phyloP scores from a whole-genome alignment of 2,797 vertebrate species.

The Threskiornis aethiopicus region DNA sequence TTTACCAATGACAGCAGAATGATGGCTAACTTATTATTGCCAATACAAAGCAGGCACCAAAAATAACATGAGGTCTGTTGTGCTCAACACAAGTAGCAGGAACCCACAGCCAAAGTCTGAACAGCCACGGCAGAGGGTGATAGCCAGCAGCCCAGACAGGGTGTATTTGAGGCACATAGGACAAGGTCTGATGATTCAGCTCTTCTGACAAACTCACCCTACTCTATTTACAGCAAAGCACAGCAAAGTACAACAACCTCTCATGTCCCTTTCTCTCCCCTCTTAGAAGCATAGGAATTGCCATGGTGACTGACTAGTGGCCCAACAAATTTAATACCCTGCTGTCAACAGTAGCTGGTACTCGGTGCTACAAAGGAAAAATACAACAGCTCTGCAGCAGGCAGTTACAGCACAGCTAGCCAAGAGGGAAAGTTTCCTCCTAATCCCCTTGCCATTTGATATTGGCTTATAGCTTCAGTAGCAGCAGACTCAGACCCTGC shows the following conservation, averaged over 20 bases:
- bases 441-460: neutral
- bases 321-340: neutral
- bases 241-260: neutral
- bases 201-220: neutral
- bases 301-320: neutral
- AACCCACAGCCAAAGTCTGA: neutral
- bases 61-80: neutral
- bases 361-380: neutral
- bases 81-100: neutral
- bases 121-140: neutral
- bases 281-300: neutral
- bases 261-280: neutral
- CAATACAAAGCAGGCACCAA: neutral
- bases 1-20: neutral
- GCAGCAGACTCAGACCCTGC: neutral
- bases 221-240: neutral
- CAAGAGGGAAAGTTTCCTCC: neutral
- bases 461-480: neutral
- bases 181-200: neutral
- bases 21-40: neutral
- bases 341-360: neutral
- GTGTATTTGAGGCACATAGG: fast-evolving
- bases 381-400: neutral
- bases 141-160: neutral
- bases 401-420: neutral